A percentile compares a stretch with the other conserved stretches of the same genome.
These are phyloP conservation scores for Cynopterus sphinx DNA, from an alignment of 2,797 vertebrate species.

Conservation along the genomic window DNA sequence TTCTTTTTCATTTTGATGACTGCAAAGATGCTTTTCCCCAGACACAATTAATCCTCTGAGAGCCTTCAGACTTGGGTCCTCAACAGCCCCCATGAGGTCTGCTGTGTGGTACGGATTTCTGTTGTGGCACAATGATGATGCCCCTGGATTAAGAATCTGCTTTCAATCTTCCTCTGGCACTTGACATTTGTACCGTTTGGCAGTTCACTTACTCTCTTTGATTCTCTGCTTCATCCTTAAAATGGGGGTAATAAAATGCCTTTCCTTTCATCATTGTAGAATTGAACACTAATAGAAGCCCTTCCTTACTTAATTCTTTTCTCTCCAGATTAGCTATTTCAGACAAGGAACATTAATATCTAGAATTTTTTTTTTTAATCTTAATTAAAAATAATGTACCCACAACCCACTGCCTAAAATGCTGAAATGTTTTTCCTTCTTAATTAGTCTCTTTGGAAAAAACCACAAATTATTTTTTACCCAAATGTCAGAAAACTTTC, in stretches of 20 bases:
- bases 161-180: background rate
- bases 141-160: background rate
- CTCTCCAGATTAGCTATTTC: background rate
- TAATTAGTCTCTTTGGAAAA: constrained; percentile 65
- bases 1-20: background rate
- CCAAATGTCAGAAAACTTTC: constrained; percentile 28
- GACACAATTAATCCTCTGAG: background rate
- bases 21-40: background rate
- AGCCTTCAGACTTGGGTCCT: background rate
- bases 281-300: background rate
- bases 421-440: constrained; percentile 8
- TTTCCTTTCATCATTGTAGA: background rate
- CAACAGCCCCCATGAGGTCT: too few species aligned
- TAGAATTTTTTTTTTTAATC: background rate
- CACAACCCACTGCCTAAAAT: background rate
- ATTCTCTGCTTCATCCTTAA: background rate
- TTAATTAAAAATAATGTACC: constrained; percentile 32
- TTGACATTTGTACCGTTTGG: background rate
- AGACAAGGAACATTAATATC: constrained; percentile 1
- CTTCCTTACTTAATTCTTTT: constrained; percentile 4
- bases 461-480: background rate
- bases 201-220: background rate
- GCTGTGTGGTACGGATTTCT: background rate
- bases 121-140: background rate
- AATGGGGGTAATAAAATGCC: background rate